phyloP scores from a whole-genome alignment of 2,888 invertebrate species.

The Diadegma fenestrale region DNA sequence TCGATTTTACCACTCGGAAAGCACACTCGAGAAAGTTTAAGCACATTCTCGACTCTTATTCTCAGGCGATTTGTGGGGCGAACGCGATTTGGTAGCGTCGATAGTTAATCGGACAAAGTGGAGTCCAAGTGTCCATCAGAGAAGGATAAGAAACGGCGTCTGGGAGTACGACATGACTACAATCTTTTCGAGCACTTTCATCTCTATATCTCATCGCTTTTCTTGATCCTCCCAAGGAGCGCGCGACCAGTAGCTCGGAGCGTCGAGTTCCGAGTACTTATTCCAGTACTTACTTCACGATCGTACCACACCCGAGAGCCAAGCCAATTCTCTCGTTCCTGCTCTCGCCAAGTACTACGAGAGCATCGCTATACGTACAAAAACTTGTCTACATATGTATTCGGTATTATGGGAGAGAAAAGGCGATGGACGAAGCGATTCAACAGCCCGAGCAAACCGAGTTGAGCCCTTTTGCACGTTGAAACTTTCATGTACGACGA shows the following conservation, averaged over 20 bases:
- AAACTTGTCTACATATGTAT: constrained; percentile 17
- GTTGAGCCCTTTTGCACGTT: constrained; percentile 23
- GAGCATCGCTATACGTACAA: constrained; percentile 4
- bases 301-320: constrained; percentile 50
- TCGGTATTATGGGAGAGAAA: neutral
- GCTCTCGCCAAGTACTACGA: neutral
- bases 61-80: constrained; percentile 62
- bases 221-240: constrained; percentile 25
- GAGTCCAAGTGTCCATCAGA: constrained; percentile 70
- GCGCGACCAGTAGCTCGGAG: neutral
- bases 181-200: constrained; percentile 51
- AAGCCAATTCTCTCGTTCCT: constrained; percentile 62
- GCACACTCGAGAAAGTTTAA: constrained; percentile 19
- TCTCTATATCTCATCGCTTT: constrained; percentile 40
- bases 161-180: constrained; percentile 22
- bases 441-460: neutral
- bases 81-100: constrained; percentile 53
- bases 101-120: constrained; percentile 70
- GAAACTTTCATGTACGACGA: constrained; percentile 22
- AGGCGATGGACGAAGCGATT: constrained; percentile 1
- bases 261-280: constrained; percentile 60
- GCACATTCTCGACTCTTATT: constrained; percentile 27
- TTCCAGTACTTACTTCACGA: constrained; percentile 68
- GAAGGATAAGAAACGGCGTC: constrained; percentile 37
- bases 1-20: constrained; percentile 48